These are phyloP conservation scores for Microtus richardsoni DNA, from an alignment of 2,113 vertebrate genomes.

Conservation along the genomic window DNA sequence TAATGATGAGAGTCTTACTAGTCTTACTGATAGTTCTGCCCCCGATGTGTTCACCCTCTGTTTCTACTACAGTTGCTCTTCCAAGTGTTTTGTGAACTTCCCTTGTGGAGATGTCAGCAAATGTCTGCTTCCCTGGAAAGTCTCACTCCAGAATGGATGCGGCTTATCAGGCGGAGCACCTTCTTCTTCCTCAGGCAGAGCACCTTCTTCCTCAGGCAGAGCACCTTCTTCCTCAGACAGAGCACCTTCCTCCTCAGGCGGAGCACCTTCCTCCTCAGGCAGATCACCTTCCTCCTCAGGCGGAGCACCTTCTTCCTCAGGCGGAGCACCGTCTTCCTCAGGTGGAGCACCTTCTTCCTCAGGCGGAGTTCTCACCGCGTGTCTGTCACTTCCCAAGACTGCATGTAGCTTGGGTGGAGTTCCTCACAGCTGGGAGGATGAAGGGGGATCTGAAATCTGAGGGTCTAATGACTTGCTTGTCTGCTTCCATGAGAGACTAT, in stretches of 20 bases:
- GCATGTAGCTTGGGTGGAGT: not conserved
- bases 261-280: not conserved
- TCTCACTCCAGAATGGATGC: not conserved
- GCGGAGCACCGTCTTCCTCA: too few relatives aligned
- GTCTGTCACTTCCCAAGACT: not conserved
- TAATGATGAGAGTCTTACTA: not conserved
- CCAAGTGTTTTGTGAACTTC: not conserved
- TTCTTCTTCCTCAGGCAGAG: too few relatives aligned
- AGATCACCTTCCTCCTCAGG: not conserved
- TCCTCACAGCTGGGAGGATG: not conserved
- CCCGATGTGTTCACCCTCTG: not conserved
- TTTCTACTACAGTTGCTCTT: not conserved
- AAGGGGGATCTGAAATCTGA: not conserved
- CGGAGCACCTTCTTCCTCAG: not conserved
- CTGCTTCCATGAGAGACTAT: not conserved
- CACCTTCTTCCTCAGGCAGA: not conserved
- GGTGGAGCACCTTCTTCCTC: not conserved
- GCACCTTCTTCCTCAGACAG: not conserved
- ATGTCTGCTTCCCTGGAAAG: not conserved
- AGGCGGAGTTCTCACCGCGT: not conserved
- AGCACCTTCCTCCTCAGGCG: not conserved
- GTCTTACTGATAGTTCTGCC: not conserved
- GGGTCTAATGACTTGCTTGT: not conserved
- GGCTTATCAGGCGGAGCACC: not conserved
- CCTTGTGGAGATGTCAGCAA: not conserved